Base-by-base conservation (phyloP, 2,888 invertebrate species). In the Metallyticus violacea region DNA sequence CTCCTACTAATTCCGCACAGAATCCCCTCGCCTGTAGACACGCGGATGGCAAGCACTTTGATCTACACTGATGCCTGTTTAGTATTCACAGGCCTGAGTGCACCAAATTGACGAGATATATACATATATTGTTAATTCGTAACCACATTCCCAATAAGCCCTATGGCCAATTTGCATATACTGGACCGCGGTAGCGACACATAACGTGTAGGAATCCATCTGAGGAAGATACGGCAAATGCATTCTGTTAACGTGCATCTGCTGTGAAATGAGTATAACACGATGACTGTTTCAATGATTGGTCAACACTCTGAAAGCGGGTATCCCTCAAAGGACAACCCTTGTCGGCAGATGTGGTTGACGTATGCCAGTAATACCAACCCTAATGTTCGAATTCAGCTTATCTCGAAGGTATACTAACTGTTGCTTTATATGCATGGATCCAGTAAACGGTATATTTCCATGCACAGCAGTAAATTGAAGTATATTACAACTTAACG, bases 131-230 rank as follows among this genome's bases (percentile, higher is more conserved):
- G 82, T 82, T 82, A 82, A 82, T 82, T 40, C 62, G 26, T 82
- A 62, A 26, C 82, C n/a, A 15, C 82, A 62, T 62, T 82, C 62
- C 62, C 27, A 82, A 82, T 82, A 82, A 62, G 82, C 82, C 40
- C 30, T 62, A 26, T 82, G 62, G 82, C 82, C 62, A 82, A 82
- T 82, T 82, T 62, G 15, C 82, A 82, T 82, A 82, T 62, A 26
- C 26, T 82, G 81, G 81, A 30, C n/a, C 26, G 29, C 27, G 62
- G 62, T 62, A n/a, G 82, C 62, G 62, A 22, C 29, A 40, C 30
- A 29, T 81, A 81, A 26, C 62, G 26, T 62, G 40, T 62, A 62
- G 40, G 40, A 62, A 62, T 62, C 15, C 40, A 62, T 62, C 40
- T 62, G 40, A 62, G 40, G 40, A 62, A 62, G 40, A 62, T 62